phyloP scores from a whole-genome alignment of 2,888 invertebrate genomes.

The Orthonevra nobilis region DNA sequence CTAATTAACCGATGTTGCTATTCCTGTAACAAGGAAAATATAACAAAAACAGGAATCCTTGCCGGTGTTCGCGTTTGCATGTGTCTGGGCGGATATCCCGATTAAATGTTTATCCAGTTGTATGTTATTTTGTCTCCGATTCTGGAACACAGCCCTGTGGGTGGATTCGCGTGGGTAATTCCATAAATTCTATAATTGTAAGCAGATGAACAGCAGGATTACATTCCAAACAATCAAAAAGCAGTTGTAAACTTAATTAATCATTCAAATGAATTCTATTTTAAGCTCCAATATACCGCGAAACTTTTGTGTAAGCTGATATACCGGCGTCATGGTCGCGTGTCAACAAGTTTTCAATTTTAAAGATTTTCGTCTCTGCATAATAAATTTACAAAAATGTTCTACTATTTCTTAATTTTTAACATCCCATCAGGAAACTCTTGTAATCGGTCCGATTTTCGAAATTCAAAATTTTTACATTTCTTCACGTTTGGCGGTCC shows the following conservation, averaged over 20 bases:
- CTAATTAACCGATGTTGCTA: conserved; percentile 43
- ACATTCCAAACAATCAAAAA: conserved; percentile 48
- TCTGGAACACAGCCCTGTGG: neutral
- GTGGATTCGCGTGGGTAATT: neutral
- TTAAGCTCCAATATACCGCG: too few relatives aligned
- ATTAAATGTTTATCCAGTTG: conserved; percentile 2
- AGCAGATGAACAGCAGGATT: conserved; percentile 42
- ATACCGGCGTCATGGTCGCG: too few relatives aligned
- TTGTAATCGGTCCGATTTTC: too few relatives aligned
- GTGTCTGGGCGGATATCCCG: conserved; percentile 5
- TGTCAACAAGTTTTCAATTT: too few relatives aligned
- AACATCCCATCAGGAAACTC: too few relatives aligned
- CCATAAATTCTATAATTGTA: neutral
- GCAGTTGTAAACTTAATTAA: conserved; percentile 42
- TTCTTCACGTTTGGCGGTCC: too few relatives aligned
- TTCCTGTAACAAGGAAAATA: conserved; percentile 28
- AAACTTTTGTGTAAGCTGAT: too few relatives aligned
- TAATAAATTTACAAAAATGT: too few relatives aligned
- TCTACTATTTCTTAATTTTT: too few relatives aligned
- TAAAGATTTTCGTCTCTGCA: too few relatives aligned
- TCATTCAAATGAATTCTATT: conserved; percentile 9
- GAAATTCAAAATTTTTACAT: too few relatives aligned
- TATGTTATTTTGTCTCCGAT: neutral
- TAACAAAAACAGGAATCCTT: too few relatives aligned
- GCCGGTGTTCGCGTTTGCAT: neutral